A percentile compares a stretch with the other conserved stretches of the same genome.
Evolutionary conservation across 2,797 vertebrate species (phyloP).

Genomic region (Yasuhikotakia modesta): DNA sequence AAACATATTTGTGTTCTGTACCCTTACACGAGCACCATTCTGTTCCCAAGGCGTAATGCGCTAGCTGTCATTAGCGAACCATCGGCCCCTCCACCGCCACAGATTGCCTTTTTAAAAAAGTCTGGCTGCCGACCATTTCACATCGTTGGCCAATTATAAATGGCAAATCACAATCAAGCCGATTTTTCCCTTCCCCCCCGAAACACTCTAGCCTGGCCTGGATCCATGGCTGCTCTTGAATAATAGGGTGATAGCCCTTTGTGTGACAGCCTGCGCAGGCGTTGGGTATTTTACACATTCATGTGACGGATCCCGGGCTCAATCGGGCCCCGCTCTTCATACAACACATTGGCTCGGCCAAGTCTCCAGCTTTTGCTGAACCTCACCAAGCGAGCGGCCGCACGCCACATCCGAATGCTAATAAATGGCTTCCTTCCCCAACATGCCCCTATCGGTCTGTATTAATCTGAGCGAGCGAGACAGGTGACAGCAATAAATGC

Average conservation of each 20-base stretch:
- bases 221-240: constrained; percentile 74
- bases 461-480: constrained; percentile 49
- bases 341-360: constrained; percentile 40
- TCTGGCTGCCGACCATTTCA: constrained; percentile 72
- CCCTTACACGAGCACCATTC: constrained; percentile 61
- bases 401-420: constrained; percentile 50
- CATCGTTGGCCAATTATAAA: constrained; percentile 77
- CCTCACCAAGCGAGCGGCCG: constrained; percentile 33
- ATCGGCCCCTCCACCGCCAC: constrained; percentile 74
- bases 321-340: constrained; percentile 47
- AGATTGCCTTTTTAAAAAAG: constrained; percentile 76
- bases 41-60: constrained; percentile 69
- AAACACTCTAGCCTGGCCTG: constrained; percentile 70
- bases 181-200: constrained; percentile 62
- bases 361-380: constrained; percentile 53
- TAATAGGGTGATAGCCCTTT: constrained; percentile 75
- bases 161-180: constrained; percentile 75
- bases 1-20: constrained; percentile 65
- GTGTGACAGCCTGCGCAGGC: constrained; percentile 71
- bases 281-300: constrained; percentile 74
- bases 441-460: constrained; percentile 38
- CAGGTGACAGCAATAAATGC: constrained; percentile 58
- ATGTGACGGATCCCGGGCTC: constrained; percentile 58
- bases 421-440: constrained; percentile 51
- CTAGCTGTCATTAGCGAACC: constrained; percentile 77